These are phyloP conservation scores for Paralichthys olivaceus DNA, from an alignment of 2,113 vertebrate species.

Conservation along the genomic window DNA sequence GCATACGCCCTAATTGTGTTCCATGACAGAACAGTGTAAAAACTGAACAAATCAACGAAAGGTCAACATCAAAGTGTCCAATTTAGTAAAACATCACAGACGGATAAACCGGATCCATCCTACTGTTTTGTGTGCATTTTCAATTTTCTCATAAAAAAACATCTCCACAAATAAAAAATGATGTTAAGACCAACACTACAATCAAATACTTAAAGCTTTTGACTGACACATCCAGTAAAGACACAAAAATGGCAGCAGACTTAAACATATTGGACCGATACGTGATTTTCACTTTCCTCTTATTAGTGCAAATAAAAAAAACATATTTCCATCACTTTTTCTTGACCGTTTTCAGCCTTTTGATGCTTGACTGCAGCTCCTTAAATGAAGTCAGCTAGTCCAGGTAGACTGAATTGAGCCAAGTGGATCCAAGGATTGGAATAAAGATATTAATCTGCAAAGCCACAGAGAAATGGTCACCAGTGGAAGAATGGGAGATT, in stretches of 20 bases:
- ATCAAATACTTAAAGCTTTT: too few relatives aligned
- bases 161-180: too few relatives aligned
- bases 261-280: not conserved
- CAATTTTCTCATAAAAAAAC: too few relatives aligned
- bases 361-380: too few relatives aligned
- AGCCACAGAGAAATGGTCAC: not conserved
- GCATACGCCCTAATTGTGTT: constrained; percentile 39
- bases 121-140: too few relatives aligned
- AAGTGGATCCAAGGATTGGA: too few relatives aligned
- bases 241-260: not conserved
- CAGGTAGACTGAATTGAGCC: not conserved
- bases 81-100: not conserved
- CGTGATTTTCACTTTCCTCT: not conserved
- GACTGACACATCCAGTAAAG: too few relatives aligned
- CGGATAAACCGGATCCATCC: too few relatives aligned
- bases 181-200: too few relatives aligned
- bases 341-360: too few relatives aligned
- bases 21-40: constrained; percentile 9
- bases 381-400: not conserved
- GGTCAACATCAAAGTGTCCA: constrained; percentile 15
- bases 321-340: too few relatives aligned
- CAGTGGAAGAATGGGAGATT: not conserved
- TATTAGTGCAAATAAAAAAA: not conserved
- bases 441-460: not conserved
- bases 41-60: constrained; percentile 14